A percentile compares a stretch with the other conserved stretches of the same genome.
These are phyloP conservation scores for Drosophila pegasa DNA, from an alignment of 2,888 invertebrate species.

Conservation along the genomic window DNA sequence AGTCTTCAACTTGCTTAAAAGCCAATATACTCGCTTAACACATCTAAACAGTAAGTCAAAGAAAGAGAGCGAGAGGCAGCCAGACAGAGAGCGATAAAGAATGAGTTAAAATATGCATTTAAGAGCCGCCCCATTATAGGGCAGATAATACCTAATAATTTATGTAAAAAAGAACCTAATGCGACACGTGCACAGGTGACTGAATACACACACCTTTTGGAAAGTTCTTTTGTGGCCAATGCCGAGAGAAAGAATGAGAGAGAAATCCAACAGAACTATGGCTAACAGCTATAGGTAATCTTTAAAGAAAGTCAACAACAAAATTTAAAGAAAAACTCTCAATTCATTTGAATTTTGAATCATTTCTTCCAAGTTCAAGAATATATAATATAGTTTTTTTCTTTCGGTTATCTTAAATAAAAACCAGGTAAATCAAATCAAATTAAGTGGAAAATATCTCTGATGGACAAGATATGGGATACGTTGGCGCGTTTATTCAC, in stretches of 20 bases:
- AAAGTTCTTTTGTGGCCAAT: constrained; percentile 45
- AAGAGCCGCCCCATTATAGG: constrained; percentile 7
- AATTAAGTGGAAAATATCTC: constrained; percentile 1
- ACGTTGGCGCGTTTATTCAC: constrained; percentile 9
- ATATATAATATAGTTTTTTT: not conserved
- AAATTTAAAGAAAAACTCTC: not conserved
- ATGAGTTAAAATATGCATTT: constrained; percentile 22
- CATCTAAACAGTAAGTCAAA: not conserved
- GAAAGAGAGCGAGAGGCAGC: not conserved
- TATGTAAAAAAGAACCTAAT: constrained; percentile 47
- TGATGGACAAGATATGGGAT: constrained; percentile 43
- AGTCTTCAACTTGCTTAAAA: not conserved
- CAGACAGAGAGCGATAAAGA: not conserved
- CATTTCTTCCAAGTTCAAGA: constrained; percentile 3
- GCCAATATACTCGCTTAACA: not conserved
- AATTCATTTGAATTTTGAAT: constrained; percentile 26
- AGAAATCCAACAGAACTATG: constrained; percentile 5
- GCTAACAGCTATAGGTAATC: not conserved
- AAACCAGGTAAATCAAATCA: constrained; percentile 1
- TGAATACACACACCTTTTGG: constrained; percentile 47
- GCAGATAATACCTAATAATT: constrained; percentile 55
- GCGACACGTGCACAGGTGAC: constrained; percentile 45
- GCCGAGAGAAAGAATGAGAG: constrained; percentile 1
- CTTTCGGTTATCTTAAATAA: constrained; percentile 6
- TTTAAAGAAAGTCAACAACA: not conserved